Base-by-base conservation (phyloP, 2,113 vertebrate genomes). In the Xiphophorus maculatus region DNA sequence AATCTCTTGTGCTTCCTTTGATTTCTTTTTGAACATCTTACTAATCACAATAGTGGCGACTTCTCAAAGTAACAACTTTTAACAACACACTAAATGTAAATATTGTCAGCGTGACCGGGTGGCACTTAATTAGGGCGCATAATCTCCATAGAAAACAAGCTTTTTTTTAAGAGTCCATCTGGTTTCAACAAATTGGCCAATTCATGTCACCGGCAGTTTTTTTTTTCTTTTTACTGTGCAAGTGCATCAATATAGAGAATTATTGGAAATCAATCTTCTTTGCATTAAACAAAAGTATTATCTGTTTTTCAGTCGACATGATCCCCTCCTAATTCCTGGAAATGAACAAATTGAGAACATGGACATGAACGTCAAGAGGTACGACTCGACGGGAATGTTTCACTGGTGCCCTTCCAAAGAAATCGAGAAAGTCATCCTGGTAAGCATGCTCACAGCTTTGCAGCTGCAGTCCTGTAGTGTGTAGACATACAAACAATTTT, bases 331-430 rank as follows among this genome's bases (percentile, higher is more conserved):
- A 82, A 96, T 99, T 93, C 96, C 97, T 67, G 97, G 96, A 82
- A 99, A 98, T 0, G 98, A 99, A 67, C 97, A 98, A 94, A 97
- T 98, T 40, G 98, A 99, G 91, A 98, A 97, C 93, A 98, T 99
- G 96, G 98, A 99, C 90, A 95, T 96, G 91, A 99, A 95, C 3
- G 96, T 99, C 93, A 99, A 99, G 95, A 97, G 96, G 92, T 99
- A 99, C 0, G 98, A 99, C 90, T 99, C 98, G 63, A 99, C 98
- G 0, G 98, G 98, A 88, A 99, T 99, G 98, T 99, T 99, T 95
- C 98, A 99, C 91, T 99, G 98, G 98, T 98, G 97, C 70, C 97
- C 96, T 17, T 94, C 97, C 88, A 99, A 98, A 90, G 98, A 99
- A 58, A 99, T 99, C 35, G 98, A 99, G 93, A 99, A 98, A 87